Base-by-base conservation (phyloP, 2,888 invertebrate species). In the Baccha elongata region DNA sequence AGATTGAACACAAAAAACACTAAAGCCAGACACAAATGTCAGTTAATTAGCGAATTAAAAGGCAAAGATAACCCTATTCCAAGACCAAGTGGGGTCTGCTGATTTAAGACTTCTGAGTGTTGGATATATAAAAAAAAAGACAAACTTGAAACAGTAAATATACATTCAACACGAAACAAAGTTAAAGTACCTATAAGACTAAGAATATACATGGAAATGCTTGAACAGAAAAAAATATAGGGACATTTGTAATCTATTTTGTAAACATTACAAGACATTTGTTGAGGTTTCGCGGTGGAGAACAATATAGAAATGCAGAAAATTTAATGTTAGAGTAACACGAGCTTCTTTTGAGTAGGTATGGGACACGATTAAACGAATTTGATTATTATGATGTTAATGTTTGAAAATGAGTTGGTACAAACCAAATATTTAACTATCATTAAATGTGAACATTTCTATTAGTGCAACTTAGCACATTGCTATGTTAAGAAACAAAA, bases 1-100 rank as follows among this genome's bases (percentile, higher is more conserved):
- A 13, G n/a, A 58, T 58, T 40, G 7, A 5, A 48, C 42, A 60
- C 17, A 60, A 60, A 42, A 42, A 60, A 44, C 58, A 29, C 13
- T 26, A 40, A n/a, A 40, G 19, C 40, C n/a, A 58, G 40, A 11
- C 1, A 40, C 13, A 60, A 60, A 29, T n/a, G 42, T 29, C 60
- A 44, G 60, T 60, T 60, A 60, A 60, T 60, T 62, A 72, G 72
- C 15, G 32, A 72, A 42, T 60, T 60, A 44, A 60, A 60, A 17
- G 42, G 17, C n/a, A 29, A 44, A 44, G 55, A 58, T 53, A 23
- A 0, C 4, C 15, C 15, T 21, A 40, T 15, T 21, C 17, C 6
- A 53, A 17, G 37, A 55, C 19, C 55, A 40, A 13, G n/a, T 37
- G 21, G 15, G 5, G 13, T 13, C 6, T 23, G 6, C 32, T 52